phyloP scores from a whole-genome alignment of 2,797 vertebrate genomes.

The Amblyraja radiata region DNA sequence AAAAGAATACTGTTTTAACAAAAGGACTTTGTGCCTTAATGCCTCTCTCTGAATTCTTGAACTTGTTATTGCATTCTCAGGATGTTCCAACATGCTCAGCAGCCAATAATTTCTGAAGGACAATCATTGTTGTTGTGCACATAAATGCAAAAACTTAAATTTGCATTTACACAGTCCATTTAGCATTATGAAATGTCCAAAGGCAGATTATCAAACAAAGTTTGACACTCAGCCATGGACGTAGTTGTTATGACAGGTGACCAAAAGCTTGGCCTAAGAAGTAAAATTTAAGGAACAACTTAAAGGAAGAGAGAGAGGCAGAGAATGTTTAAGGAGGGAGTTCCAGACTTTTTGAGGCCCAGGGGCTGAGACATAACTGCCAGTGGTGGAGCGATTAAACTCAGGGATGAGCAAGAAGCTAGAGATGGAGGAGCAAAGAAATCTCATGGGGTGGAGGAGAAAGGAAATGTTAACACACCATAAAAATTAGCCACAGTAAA shows the following conservation, averaged over 20 bases:
- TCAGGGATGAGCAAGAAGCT: too few relatives aligned
- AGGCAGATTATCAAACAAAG: too few relatives aligned
- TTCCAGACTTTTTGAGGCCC: too few relatives aligned
- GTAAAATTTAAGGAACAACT: background rate
- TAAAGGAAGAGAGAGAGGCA: background rate
- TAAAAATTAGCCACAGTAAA: background rate
- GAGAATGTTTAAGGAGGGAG: too few relatives aligned
- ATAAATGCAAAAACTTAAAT: background rate
- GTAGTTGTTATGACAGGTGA: background rate
- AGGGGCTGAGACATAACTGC: too few relatives aligned
- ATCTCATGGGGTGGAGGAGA: too few relatives aligned
- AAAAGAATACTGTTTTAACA: background rate
- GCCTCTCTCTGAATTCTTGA: background rate
- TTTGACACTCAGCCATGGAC: too few relatives aligned
- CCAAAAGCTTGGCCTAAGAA: background rate
- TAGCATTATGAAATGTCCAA: too few relatives aligned
- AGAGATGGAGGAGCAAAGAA: too few relatives aligned
- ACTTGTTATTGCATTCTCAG: background rate
- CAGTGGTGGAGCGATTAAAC: too few relatives aligned
- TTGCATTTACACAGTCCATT: too few relatives aligned
- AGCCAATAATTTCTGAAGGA: slow-evolving; percentile 3
- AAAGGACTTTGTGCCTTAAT: background rate
- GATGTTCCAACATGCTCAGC: background rate
- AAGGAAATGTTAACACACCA: background rate
- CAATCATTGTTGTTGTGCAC: background rate